Percentiles rank a stretch among this genome's conserved stretches.
Evolutionary conservation across 2,888 invertebrate genomes (phyloP).

Genomic region (Dicyrtoma fusca): DNA sequence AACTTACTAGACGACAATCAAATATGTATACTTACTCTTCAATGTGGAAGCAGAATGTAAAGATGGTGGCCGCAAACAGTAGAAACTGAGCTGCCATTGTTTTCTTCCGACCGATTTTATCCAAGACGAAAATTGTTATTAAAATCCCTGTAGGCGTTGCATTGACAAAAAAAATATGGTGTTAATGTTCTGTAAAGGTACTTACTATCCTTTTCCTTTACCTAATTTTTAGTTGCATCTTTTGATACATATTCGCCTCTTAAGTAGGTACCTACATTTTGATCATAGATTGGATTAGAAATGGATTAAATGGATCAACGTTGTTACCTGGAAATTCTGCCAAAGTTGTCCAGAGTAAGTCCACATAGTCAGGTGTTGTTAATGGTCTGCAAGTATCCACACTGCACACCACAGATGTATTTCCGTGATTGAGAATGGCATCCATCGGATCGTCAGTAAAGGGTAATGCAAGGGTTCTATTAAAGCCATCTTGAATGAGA

Average conservation of each 20-base stretch:
- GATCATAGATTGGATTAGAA: too few species aligned
- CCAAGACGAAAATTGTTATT: conserved; percentile 85
- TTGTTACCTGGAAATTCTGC: conserved; percentile 86
- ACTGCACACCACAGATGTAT: conserved; percentile 59
- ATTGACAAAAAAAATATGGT: conserved; percentile 2
- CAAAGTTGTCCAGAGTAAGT: conserved; percentile 88
- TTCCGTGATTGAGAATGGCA: not conserved
- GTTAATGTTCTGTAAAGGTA: too few species aligned
- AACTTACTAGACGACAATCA: not conserved
- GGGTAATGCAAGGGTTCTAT: not conserved
- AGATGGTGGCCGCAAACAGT: conserved; percentile 72
- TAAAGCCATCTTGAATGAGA: not conserved
- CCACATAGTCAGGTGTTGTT: conserved; percentile 85
- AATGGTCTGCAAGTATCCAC: conserved; percentile 73
- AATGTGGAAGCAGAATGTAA: conserved; percentile 57
- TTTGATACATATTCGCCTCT: too few species aligned
- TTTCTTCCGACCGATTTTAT: conserved; percentile 83
- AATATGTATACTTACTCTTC: conserved; percentile 64
- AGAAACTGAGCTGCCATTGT: conserved; percentile 94
- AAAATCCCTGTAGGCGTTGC: conserved; percentile 73
- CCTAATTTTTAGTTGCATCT: too few species aligned
- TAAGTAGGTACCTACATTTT: too few species aligned
- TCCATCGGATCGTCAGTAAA: not conserved
- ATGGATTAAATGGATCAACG: not conserved
- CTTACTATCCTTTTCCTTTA: too few species aligned